phyloP scores from a whole-genome alignment of 2,113 vertebrate species.

The Lepisosteus osseus region DNA sequence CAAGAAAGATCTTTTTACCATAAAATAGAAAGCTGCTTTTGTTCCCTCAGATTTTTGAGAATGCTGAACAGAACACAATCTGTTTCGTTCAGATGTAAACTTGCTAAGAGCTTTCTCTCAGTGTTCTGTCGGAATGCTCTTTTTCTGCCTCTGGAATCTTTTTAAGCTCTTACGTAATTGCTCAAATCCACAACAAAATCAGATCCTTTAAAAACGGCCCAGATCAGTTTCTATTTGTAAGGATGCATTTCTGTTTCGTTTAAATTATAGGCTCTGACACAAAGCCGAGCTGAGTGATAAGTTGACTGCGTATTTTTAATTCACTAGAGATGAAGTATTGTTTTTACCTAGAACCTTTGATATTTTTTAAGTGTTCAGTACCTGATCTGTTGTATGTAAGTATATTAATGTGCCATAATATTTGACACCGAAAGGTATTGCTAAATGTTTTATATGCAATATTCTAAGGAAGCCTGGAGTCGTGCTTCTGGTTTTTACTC shows the following conservation, averaged over 20 bases:
- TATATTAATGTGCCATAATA: constrained; percentile 47
- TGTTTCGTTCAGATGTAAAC: constrained; percentile 19
- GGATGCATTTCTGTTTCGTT: constrained; percentile 14
- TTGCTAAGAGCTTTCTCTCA: constrained; percentile 33
- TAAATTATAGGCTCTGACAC: constrained; percentile 3
- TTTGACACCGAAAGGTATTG: constrained; percentile 48
- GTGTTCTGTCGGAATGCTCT: background rate
- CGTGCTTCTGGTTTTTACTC: constrained; percentile 57
- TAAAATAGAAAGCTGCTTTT: constrained; percentile 32
- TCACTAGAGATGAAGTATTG: no score
- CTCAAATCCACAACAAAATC: constrained; percentile 18
- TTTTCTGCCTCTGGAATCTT: background rate
- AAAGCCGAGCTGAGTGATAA: constrained; percentile 22
- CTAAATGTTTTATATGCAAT: constrained; percentile 74
- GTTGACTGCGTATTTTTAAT: no score
- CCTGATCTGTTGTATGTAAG: background rate
- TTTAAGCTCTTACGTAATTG: constrained; percentile 15
- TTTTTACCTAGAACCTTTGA: constrained; percentile 8
- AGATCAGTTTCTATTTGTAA: constrained; percentile 23
- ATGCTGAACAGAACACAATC: constrained; percentile 20
- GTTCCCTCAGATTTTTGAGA: constrained; percentile 27
- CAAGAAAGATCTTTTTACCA: constrained; percentile 39
- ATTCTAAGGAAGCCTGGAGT: constrained; percentile 49
- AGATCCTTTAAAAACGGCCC: constrained; percentile 35
- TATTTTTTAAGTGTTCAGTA: constrained; percentile 49